These are phyloP conservation scores for Uloborus diversus DNA, from an alignment of 1,140 invertebrate genomes.

Conservation along the genomic window DNA sequence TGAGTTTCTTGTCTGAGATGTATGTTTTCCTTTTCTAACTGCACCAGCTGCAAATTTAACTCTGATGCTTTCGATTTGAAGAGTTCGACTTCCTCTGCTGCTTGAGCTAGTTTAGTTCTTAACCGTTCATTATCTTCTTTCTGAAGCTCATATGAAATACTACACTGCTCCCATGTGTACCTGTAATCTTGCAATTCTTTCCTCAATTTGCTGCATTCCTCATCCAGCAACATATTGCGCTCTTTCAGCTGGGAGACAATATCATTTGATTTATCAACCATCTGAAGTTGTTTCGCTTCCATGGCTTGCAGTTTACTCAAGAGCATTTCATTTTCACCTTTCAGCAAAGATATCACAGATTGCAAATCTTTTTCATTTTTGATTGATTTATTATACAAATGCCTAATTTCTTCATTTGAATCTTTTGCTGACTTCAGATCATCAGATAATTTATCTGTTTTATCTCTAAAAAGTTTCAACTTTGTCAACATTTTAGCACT, in stretches of 20 bases:
- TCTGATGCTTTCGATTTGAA: constrained; percentile 13
- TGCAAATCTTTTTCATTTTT: background rate
- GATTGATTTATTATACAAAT: background rate
- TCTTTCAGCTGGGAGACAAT: constrained; percentile 15
- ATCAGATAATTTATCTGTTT: constrained; percentile 24
- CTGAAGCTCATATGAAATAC: constrained; percentile 32
- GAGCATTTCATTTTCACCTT: constrained; percentile 14
- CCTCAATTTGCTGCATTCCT: constrained; percentile 12
- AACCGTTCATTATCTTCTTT: constrained; percentile 34
- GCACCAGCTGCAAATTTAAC: background rate
- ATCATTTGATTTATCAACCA: background rate
- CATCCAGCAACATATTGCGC: constrained; percentile 1
- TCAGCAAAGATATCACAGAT: background rate
- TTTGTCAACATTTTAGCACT: constrained; percentile 26
- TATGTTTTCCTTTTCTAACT: constrained; percentile 16
- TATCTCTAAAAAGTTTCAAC: constrained; percentile 37
- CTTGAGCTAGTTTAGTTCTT: background rate
- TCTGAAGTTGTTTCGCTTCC: background rate
- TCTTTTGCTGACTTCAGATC: constrained; percentile 13
- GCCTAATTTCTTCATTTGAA: background rate
- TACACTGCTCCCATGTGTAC: constrained; percentile 1
- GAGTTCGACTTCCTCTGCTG: background rate
- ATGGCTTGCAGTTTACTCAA: background rate
- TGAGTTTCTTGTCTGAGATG: constrained; percentile 24
- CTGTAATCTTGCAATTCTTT: constrained; percentile 29